These are phyloP conservation scores for Psittacula derbiana DNA, from an alignment of 2,797 vertebrate species.

Conservation along the genomic window DNA sequence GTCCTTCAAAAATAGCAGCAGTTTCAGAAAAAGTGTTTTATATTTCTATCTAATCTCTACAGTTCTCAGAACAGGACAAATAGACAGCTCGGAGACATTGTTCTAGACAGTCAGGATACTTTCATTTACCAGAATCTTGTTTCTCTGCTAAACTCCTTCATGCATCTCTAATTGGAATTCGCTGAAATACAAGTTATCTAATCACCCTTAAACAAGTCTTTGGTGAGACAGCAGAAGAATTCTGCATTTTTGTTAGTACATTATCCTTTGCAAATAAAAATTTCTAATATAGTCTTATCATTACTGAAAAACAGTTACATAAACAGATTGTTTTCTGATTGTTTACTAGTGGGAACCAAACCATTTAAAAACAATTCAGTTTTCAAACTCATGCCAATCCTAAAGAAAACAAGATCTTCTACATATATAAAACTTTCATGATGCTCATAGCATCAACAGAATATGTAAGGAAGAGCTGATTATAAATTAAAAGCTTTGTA, in stretches of 20 bases:
- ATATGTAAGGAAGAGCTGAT: background rate
- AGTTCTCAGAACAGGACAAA: background rate
- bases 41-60: background rate
- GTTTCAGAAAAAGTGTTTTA: background rate
- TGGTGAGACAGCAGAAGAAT: background rate
- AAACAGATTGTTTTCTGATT: background rate
- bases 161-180: slow-evolving; percentile 20
- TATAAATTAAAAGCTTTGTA: background rate
- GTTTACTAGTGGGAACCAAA: background rate
- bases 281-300: background rate
- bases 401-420: background rate
- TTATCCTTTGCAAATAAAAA: background rate
- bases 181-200: background rate
- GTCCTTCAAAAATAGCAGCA: background rate
- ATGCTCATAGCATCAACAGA: background rate
- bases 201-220: slow-evolving; percentile 13
- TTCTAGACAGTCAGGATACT: background rate
- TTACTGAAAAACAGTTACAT: background rate
- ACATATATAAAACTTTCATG: background rate
- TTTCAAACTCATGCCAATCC: background rate
- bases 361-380: background rate
- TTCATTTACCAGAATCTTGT: background rate
- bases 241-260: background rate
- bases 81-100: background rate
- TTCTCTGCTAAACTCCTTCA: background rate